Evolutionary conservation across 2,888 invertebrate genomes (phyloP).

Genomic region (Apeira syringaria): DNA sequence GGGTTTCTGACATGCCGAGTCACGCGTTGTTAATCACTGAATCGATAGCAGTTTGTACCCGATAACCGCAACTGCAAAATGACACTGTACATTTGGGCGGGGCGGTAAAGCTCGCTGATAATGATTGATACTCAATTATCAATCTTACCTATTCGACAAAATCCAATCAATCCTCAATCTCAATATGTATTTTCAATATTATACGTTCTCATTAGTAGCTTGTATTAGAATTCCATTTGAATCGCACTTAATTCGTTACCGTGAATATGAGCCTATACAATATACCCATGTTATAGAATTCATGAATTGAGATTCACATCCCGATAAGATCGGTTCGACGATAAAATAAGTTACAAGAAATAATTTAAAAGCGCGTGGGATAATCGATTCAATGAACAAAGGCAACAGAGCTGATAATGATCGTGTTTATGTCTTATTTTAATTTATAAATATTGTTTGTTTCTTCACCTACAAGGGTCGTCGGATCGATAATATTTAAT

Average conservation of each 20-base stretch:
- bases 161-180: too few species aligned
- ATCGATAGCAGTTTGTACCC: conserved; percentile 71
- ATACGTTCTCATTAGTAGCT: too few species aligned
- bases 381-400: conserved; percentile 68
- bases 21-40: conserved; percentile 62
- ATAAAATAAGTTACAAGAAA: conserved; percentile 55
- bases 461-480: conserved; percentile 20
- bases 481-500: conserved; percentile 19
- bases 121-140: conserved; percentile 74
- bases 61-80: conserved; percentile 74
- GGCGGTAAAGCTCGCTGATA: conserved; percentile 30
- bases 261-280: conserved; percentile 21
- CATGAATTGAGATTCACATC: conserved; percentile 48
- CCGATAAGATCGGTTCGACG: conserved; percentile 52
- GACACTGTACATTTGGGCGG: conserved; percentile 58
- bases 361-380: conserved; percentile 57
- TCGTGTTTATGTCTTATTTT: conserved; percentile 53
- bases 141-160: too few species aligned
- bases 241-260: conserved; percentile 24
- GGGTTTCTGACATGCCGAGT: conserved; percentile 32
- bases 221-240: conserved; percentile 23
- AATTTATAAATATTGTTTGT: conserved; percentile 39
- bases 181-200: too few species aligned
- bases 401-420: conserved; percentile 52
- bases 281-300: conserved; percentile 37